Percentiles rank a stretch among this genome's conserved stretches.
Conservation (phyloP, 2,797 vertebrate genomes). For the Amblyraja radiata region DNA sequence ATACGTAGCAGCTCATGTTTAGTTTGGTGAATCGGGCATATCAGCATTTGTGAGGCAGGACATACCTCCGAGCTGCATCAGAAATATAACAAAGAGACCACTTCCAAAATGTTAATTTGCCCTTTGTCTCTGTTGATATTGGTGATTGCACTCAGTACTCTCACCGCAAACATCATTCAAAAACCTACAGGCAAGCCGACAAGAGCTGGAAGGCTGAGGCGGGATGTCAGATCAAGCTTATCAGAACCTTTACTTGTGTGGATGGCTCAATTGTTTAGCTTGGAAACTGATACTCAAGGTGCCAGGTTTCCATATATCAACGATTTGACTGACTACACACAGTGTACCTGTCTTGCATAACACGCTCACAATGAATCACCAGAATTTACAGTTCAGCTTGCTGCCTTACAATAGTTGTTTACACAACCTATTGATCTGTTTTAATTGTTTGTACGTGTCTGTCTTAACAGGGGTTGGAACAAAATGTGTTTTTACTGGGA, state of each 20-base stretch:
- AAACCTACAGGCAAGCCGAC: not conserved
- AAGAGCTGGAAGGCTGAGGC: not conserved
- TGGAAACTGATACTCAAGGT: conserved; percentile 4
- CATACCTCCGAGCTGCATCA: not conserved
- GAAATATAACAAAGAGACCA: not conserved
- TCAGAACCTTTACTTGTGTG: not conserved
- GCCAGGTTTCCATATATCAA: not conserved
- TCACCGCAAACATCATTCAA: not conserved
- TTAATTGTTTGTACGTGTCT: not conserved
- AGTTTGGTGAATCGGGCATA: not conserved
- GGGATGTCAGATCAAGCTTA: not conserved
- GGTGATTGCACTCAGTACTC: not conserved
- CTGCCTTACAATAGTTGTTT: not conserved
- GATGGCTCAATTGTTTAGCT: not conserved
- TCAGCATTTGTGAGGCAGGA: not conserved
- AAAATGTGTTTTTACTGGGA: not conserved
- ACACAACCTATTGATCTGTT: not conserved
- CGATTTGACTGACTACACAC: not conserved
- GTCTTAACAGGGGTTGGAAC: not conserved
- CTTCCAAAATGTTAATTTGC: not conserved
- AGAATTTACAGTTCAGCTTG: not conserved
- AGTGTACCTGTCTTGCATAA: not conserved
- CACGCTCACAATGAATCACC: not conserved
- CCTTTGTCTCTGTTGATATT: not conserved
- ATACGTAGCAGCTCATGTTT: not conserved